These are phyloP conservation scores for Holcopasites calliopsidis DNA, from an alignment of 1,140 invertebrate species.

Conservation along the genomic window DNA sequence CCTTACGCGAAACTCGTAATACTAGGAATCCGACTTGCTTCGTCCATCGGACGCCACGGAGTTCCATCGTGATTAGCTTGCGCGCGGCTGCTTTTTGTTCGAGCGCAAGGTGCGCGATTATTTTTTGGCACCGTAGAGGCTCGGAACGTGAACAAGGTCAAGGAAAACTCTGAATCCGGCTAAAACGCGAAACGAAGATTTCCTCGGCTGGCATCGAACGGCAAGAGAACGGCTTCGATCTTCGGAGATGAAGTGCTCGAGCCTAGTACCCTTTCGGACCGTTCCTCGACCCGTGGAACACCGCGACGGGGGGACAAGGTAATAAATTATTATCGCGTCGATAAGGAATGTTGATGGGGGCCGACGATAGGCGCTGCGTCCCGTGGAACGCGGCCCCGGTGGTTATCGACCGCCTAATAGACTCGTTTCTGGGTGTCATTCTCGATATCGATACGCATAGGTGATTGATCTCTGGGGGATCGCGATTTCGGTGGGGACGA, in stretches of 20 bases:
- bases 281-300: slow-evolving; percentile 37
- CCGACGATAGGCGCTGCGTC: slow-evolving; percentile 65
- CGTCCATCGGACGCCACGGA: not conserved
- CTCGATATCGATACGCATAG: slow-evolving; percentile 51
- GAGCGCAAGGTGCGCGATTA: not conserved
- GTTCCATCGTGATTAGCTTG: slow-evolving; percentile 1
- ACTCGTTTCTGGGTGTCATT: slow-evolving; percentile 70
- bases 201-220: too few species aligned
- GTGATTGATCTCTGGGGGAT: slow-evolving; percentile 55
- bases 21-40: slow-evolving; percentile 36
- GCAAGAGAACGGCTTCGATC: slow-evolving; percentile 10
- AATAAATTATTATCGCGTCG: slow-evolving; percentile 77
- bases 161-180: too few species aligned
- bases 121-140: too few species aligned
- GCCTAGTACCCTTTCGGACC: slow-evolving; percentile 9
- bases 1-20: slow-evolving; percentile 54
- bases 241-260: slow-evolving; percentile 3
- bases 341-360: slow-evolving; percentile 76
- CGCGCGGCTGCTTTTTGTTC: slow-evolving; percentile 4
- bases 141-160: too few species aligned
- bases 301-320: slow-evolving; percentile 61
- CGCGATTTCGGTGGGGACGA: slow-evolving; percentile 37
- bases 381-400: slow-evolving; percentile 62
- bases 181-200: too few species aligned
- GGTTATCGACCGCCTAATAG: slow-evolving; percentile 71